A percentile compares a stretch with the other conserved stretches of the same genome.
These are phyloP conservation scores for Chrysolophus pictus DNA, from an alignment of 2,797 vertebrate genomes.

Conservation along the genomic window DNA sequence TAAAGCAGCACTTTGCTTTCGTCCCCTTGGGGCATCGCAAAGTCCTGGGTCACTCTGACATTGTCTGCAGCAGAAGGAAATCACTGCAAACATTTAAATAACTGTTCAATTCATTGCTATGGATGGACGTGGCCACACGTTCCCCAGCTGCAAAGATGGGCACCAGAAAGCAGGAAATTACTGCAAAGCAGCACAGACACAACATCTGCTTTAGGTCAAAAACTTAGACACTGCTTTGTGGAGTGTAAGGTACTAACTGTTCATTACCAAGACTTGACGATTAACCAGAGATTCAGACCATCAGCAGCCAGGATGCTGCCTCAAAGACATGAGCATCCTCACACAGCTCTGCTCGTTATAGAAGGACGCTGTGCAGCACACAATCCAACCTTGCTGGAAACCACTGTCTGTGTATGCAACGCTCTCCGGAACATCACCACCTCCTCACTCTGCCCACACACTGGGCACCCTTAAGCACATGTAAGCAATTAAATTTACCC, in stretches of 20 bases:
- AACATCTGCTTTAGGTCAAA: not conserved
- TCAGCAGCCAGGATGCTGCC: not conserved
- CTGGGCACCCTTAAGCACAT: not conserved
- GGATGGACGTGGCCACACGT: not conserved
- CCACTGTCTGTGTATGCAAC: accelerated
- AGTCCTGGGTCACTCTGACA: slow-evolving; percentile 46
- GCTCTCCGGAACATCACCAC: accelerated
- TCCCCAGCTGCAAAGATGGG: not conserved
- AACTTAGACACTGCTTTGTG: not conserved
- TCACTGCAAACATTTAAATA: slow-evolving; percentile 57
- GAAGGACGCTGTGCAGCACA: not conserved
- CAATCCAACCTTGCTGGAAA: not conserved
- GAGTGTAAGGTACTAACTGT: not conserved
- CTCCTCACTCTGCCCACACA: not conserved
- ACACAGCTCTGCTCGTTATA: not conserved
- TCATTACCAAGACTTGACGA: not conserved
- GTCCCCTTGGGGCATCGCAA: slow-evolving; percentile 29
- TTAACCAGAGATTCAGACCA: not conserved
- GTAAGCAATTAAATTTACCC: not conserved
- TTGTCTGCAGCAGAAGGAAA: slow-evolving; percentile 53
- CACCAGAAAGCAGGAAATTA: slow-evolving; percentile 5
- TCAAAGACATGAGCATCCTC: not conserved
- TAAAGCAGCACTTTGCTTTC: slow-evolving; percentile 54
- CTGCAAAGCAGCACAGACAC: not conserved
- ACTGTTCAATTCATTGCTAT: not conserved